phyloP scores from a whole-genome alignment of 1,140 invertebrate species.

The Babylonia areolata region DNA sequence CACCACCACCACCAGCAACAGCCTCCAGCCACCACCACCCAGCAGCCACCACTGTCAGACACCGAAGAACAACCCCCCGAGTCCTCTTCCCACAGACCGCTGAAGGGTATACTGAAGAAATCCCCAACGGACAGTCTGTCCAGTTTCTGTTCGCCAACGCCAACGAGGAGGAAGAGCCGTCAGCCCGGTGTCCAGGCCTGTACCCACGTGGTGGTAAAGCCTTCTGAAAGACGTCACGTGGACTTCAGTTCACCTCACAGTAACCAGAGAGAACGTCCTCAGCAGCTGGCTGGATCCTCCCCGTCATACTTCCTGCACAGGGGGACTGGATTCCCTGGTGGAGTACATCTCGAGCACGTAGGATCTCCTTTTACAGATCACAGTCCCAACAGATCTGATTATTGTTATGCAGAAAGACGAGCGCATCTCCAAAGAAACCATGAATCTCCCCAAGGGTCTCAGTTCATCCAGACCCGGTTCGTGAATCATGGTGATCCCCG shows the following conservation, averaged over 20 bases:
- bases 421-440: background rate
- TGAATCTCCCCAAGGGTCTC: background rate
- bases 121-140: background rate
- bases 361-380: background rate
- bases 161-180: background rate
- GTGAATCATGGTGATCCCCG: background rate
- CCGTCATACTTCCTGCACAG: background rate
- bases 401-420: background rate
- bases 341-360: background rate
- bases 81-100: background rate
- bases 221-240: background rate
- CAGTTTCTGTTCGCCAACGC: background rate
- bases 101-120: constrained; percentile 25
- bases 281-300: background rate
- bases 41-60: background rate
- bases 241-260: background rate
- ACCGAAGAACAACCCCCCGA: too few relatives aligned
- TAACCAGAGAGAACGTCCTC: too few relatives aligned
- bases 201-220: background rate
- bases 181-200: background rate
- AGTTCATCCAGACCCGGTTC: background rate
- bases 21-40: background rate
- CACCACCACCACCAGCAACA: background rate
- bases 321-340: background rate
- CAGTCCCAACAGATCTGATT: background rate